Evolutionary conservation across 2,113 vertebrate species (phyloP).

Genomic region (Erythrocercus mccallii): DNA sequence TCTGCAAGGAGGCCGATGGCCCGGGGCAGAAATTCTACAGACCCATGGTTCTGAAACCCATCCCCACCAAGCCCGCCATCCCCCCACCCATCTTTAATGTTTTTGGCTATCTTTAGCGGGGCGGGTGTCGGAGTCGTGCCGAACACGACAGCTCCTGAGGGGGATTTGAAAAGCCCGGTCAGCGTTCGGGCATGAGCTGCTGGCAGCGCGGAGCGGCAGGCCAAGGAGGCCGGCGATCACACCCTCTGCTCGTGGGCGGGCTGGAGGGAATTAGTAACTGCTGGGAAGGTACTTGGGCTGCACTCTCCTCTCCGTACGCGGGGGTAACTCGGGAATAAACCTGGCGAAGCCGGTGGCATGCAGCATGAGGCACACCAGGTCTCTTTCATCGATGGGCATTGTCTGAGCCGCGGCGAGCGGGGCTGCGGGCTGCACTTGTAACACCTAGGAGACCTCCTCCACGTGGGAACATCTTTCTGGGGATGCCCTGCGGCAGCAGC

Average conservation of each 20-base stretch:
- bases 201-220: not conserved
- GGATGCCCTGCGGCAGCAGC: not conserved
- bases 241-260: not conserved
- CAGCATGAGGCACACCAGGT: not conserved
- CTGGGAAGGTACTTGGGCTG: not conserved
- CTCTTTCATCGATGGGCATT: not conserved
- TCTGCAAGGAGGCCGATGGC: conserved; percentile 65
- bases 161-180: not conserved
- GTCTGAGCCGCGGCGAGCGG: not conserved
- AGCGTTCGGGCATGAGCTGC: not conserved
- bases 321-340: not conserved
- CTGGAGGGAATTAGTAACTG: not conserved
- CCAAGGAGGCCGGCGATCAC: rapidly evolving
- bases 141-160: not conserved
- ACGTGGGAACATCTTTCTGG: not conserved
- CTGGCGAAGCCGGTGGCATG: not conserved
- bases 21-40: conserved; percentile 77
- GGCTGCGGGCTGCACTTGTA: not conserved
- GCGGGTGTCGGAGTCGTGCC: not conserved
- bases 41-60: conserved; percentile 94
- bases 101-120: conserved; percentile 87
- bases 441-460: not conserved
- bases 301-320: not conserved
- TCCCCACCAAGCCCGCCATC: conserved; percentile 88
- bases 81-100: conserved; percentile 88